These are phyloP conservation scores for Stenotaenia linearis DNA, from an alignment of 2,888 invertebrate genomes.

Conservation along the genomic window DNA sequence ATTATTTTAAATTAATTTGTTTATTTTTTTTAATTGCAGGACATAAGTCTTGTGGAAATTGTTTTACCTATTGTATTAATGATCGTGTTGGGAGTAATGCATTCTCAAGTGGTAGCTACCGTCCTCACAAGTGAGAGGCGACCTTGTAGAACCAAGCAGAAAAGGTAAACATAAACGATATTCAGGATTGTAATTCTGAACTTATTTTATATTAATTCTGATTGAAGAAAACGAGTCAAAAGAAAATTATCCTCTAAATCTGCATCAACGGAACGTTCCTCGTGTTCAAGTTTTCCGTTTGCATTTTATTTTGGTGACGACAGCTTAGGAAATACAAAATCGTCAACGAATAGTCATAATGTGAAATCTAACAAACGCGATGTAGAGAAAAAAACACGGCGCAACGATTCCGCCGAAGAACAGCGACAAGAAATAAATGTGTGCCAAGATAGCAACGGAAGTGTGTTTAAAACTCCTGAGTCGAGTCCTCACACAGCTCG, in stretches of 20 bases:
- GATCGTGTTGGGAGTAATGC: conserved; percentile 66
- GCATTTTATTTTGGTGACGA: neutral
- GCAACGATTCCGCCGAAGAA: neutral
- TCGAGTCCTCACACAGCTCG: conserved; percentile 30
- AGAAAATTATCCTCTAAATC: neutral
- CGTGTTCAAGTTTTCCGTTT: neutral
- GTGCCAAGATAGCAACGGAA: neutral
- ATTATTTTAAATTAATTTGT: neutral
- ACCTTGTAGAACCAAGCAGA: conserved; percentile 27
- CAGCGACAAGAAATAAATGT: neutral
- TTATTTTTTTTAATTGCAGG: conserved; percentile 44
- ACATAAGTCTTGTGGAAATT: conserved; percentile 62
- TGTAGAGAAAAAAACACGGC: neutral
- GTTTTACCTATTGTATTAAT: conserved; percentile 66
- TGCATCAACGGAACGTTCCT: neutral
- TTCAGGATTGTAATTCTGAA: no score
- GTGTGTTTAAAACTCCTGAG: neutral
- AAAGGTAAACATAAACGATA: no score
- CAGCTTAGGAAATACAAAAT: neutral
- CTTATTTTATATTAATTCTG: conserved; percentile 8
- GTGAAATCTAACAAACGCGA: neutral
- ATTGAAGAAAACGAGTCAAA: conserved; percentile 21
- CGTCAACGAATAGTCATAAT: neutral
- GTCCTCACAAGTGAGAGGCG: conserved; percentile 37
- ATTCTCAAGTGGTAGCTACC: conserved; percentile 65